Evolutionary conservation across 2,113 vertebrate genomes (phyloP).

Genomic region (Pogonocichla stellata): DNA sequence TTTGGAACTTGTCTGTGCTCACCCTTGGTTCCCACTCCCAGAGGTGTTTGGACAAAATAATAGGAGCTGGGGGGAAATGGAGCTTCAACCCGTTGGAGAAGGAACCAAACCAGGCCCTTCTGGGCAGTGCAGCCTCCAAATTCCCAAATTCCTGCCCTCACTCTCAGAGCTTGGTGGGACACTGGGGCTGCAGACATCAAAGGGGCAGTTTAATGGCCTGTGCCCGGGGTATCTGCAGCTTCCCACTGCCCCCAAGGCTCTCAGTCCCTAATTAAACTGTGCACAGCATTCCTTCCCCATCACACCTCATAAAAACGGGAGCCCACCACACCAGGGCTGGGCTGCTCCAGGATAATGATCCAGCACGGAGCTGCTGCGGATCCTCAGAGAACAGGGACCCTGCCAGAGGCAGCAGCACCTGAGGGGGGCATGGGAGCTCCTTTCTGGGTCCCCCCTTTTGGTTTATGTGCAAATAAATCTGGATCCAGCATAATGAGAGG

Average conservation of each 20-base stretch:
- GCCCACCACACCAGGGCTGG: background rate
- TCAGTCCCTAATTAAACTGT: constrained; percentile 47
- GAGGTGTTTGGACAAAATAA: background rate
- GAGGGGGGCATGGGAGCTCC: fast-evolving
- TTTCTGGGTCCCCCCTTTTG: background rate
- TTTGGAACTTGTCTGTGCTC: background rate
- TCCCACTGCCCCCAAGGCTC: background rate
- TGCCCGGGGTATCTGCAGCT: background rate
- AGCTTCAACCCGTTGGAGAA: fast-evolving
- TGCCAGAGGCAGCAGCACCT: background rate
- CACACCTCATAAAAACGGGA: constrained; percentile 33
- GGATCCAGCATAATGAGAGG: background rate
- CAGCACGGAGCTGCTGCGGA: fast-evolving
- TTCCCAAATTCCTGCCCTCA: background rate
- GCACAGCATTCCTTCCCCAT: constrained; percentile 53
- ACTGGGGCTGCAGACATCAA: constrained; percentile 30
- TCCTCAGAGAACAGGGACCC: background rate
- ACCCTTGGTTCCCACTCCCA: background rate
- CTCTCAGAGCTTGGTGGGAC: background rate
- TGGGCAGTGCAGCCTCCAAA: background rate
- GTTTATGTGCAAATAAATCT: background rate
- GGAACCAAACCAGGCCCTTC: background rate
- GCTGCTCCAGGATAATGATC: background rate
- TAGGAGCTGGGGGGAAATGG: background rate
- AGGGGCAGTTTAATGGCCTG: constrained; percentile 13